These are phyloP conservation scores for Actenoides lindsayi DNA, from an alignment of 2,113 vertebrate species.

Conservation along the genomic window DNA sequence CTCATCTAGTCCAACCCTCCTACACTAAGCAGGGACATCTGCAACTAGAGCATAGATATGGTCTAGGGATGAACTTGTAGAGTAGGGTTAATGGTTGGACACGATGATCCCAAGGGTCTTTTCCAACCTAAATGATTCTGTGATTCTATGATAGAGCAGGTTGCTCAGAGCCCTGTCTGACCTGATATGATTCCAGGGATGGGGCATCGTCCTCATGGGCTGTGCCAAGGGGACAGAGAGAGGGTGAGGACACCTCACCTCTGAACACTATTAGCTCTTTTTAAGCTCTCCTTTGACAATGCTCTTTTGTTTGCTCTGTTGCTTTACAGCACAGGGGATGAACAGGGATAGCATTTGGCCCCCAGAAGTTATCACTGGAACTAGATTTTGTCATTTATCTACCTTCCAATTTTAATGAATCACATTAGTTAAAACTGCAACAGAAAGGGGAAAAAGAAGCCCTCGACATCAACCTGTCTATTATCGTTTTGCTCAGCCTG, in stretches of 20 bases:
- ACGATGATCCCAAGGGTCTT: too few relatives aligned
- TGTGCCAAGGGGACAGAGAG: too few relatives aligned
- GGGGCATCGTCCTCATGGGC: neutral
- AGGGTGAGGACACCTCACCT: neutral
- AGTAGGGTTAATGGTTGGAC: too few relatives aligned
- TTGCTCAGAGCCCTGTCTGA: neutral
- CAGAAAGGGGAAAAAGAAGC: neutral
- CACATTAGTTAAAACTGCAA: neutral
- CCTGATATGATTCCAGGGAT: neutral
- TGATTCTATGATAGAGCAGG: neutral
- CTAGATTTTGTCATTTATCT: neutral
- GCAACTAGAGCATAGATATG: too few relatives aligned
- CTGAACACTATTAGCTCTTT: neutral
- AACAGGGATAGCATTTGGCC: neutral
- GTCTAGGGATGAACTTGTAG: too few relatives aligned
- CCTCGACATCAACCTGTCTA: neutral
- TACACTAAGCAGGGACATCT: neutral
- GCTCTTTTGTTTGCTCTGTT: neutral
- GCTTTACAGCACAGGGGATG: neutral
- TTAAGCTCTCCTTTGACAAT: neutral
- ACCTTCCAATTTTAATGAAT: constrained; percentile 35
- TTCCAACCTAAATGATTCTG: too few relatives aligned
- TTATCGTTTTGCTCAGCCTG: constrained; percentile 32
- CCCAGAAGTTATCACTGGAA: neutral
- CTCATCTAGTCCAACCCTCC: neutral